These are phyloP conservation scores for Hoplodrina ambigua DNA, from an alignment of 2,888 invertebrate genomes.

Conservation along the genomic window DNA sequence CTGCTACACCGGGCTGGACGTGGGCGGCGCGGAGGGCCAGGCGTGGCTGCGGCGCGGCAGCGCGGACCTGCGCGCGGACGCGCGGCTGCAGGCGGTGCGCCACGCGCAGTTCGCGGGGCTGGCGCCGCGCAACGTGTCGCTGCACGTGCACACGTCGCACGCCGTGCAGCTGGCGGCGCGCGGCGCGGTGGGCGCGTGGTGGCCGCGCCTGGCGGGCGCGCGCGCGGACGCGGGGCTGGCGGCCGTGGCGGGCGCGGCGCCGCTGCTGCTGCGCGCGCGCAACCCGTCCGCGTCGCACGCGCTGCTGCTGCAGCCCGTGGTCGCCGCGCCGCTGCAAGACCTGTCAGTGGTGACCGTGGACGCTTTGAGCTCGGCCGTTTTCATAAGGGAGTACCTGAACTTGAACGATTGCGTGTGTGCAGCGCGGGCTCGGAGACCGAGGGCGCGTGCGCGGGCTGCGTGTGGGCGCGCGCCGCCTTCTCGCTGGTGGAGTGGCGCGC, in stretches of 20 bases:
- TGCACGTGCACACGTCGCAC: conserved; percentile 94
- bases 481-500: conserved; percentile 73
- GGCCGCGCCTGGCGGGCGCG: conserved; percentile 62
- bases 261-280: conserved; percentile 92
- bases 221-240: conserved; percentile 59
- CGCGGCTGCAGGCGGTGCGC: conserved; percentile 61
- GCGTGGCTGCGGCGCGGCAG: conserved; percentile 66
- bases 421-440: conserved; percentile 48
- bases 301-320: conserved; percentile 91
- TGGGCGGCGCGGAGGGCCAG: conserved; percentile 68
- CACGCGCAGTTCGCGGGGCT: conserved; percentile 46
- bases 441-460: conserved; percentile 55
- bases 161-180: conserved; percentile 66
- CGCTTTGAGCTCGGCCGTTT: no score
- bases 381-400: no score
- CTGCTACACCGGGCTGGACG: conserved; percentile 94
- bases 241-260: conserved; percentile 85
- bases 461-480: conserved; percentile 70
- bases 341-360: conserved; percentile 39
- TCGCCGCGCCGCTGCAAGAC: conserved; percentile 46
- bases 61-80: conserved; percentile 63
- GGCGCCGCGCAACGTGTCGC: conserved; percentile 91
- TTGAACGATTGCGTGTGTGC: background rate
- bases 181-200: conserved; percentile 59
- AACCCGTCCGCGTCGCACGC: conserved; percentile 93